Conservation (phyloP, 2,888 invertebrate species). For the Silvanus unidentatus region DNA sequence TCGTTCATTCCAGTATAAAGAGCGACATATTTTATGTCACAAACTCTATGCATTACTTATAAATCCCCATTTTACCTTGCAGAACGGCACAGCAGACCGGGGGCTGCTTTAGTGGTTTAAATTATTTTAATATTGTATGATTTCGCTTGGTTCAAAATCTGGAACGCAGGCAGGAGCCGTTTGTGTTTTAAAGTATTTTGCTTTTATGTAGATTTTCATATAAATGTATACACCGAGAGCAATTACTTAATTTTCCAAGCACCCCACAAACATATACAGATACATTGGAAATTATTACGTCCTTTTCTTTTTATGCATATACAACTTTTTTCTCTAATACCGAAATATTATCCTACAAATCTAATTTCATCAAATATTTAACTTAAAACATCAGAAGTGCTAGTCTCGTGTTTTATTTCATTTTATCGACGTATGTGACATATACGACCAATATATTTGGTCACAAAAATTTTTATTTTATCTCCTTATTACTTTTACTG, state of each 20-base stretch:
- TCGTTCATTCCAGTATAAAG: slow-evolving; percentile 30
- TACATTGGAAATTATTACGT: too few species aligned
- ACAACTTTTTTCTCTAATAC: background rate
- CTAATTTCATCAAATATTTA: slow-evolving; percentile 26
- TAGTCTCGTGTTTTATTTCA: slow-evolving; percentile 19
- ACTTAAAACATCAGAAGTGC: slow-evolving; percentile 11
- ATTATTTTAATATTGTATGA: slow-evolving; percentile 45
- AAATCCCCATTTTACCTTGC: slow-evolving; percentile 20
- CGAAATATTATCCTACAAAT: slow-evolving; percentile 16
- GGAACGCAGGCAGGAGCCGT: slow-evolving; percentile 25
- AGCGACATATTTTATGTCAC: slow-evolving; percentile 35
- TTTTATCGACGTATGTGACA: slow-evolving; percentile 27
- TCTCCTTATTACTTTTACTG: slow-evolving; percentile 20
- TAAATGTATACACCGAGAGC: slow-evolving; percentile 6
- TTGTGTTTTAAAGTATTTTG: slow-evolving; percentile 20
- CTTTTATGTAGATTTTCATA: slow-evolving; percentile 18
- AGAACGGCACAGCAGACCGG: slow-evolving; percentile 8
- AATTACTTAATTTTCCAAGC: slow-evolving; percentile 16
- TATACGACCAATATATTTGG: slow-evolving; percentile 27
- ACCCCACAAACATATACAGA: background rate
- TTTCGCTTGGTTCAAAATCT: slow-evolving; percentile 40
- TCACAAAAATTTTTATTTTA: slow-evolving; percentile 22
- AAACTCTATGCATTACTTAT: slow-evolving; percentile 32
- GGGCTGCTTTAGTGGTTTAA: slow-evolving; percentile 35
- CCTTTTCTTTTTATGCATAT: too few species aligned